Percentiles rank a stretch among this genome's conserved stretches.
phyloP scores from a whole-genome alignment of 2,797 vertebrate genomes.

The Moxostoma hubbsi region DNA sequence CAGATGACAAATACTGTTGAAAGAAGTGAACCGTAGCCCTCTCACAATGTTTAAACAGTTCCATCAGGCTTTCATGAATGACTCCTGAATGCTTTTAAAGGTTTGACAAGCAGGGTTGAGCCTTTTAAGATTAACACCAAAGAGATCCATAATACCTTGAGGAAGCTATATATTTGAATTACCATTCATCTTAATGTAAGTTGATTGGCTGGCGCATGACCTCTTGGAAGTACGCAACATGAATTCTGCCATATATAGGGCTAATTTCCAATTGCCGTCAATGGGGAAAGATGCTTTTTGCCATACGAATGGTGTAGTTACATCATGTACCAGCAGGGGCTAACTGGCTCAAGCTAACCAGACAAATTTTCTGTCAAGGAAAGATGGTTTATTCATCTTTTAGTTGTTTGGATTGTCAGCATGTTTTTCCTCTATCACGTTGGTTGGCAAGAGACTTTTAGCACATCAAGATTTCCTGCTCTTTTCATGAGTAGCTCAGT shows the following conservation, averaged over 20 bases:
- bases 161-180: no score
- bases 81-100: not conserved
- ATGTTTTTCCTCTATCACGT: not conserved
- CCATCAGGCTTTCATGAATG: not conserved
- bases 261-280: no score
- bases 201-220: no score
- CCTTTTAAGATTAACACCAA: not conserved
- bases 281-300: no score
- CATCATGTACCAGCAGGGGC: no score
- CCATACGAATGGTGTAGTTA: not conserved
- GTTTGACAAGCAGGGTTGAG: not conserved
- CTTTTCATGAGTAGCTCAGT: slow-evolving; percentile 15
- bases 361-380: no score
- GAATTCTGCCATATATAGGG: no score
- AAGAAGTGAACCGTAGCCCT: not conserved
- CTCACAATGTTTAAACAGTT: not conserved
- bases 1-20: not conserved
- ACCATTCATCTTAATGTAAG: no score
- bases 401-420: not conserved
- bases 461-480: not conserved
- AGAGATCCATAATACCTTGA: no score
- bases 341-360: no score
- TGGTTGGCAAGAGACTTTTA: not conserved
- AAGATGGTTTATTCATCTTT: not conserved
- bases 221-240: no score